Percentiles rank a stretch among this genome's conserved stretches.
These are phyloP conservation scores for Aphrophora alni DNA, from an alignment of 2,888 invertebrate species.

Conservation along the genomic window DNA sequence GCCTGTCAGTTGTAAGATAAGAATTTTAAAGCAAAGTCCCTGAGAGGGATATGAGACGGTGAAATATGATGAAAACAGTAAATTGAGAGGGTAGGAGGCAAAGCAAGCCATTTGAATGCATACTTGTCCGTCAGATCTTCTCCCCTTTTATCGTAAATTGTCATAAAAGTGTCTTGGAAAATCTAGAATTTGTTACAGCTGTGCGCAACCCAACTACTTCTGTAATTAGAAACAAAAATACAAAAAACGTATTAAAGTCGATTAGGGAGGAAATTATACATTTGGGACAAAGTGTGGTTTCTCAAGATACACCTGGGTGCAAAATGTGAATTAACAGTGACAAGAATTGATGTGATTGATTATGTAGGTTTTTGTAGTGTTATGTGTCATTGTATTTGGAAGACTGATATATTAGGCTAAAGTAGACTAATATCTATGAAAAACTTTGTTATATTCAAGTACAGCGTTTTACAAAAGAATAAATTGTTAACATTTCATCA, in stretches of 20 bases:
- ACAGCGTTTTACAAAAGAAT: too few species aligned
- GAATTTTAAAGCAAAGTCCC: neutral
- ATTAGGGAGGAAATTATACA: neutral
- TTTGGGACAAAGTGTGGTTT: neutral
- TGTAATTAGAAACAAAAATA: neutral
- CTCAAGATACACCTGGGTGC: neutral
- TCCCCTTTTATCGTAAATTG: neutral
- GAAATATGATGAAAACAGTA: neutral
- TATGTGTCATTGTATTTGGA: too few species aligned
- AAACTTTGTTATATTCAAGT: too few species aligned
- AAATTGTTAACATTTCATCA: too few species aligned
- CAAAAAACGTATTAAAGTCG: neutral
- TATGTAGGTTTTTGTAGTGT: too few species aligned
- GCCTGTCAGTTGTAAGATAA: too few species aligned
- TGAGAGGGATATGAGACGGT: neutral
- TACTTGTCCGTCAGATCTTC: neutral
- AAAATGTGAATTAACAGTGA: neutral
- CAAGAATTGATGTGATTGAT: neutral
- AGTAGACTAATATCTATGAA: too few species aligned
- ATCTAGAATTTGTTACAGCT: neutral
- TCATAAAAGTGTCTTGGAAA: slow-evolving; percentile 1
- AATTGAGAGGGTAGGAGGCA: neutral
- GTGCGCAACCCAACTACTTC: neutral
- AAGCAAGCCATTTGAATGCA: slow-evolving; percentile 5
- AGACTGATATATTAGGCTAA: too few species aligned